These are phyloP conservation scores for Drosophila funebris DNA, from an alignment of 1,140 invertebrate species.

Conservation along the genomic window DNA sequence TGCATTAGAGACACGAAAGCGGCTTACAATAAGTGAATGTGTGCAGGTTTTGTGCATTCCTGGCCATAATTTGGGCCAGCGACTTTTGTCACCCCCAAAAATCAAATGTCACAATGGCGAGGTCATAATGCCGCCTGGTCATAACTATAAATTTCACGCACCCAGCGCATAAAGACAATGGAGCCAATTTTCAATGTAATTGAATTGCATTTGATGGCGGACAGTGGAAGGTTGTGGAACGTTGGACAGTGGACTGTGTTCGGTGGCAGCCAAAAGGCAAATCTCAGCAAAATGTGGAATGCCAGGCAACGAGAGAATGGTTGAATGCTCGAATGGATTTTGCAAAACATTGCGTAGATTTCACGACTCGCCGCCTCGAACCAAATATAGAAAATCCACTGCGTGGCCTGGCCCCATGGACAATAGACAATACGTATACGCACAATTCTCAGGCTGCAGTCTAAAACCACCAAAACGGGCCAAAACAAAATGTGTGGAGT, in stretches of 20 bases:
- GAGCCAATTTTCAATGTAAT: constrained; percentile 67
- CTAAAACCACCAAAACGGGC: constrained; percentile 44
- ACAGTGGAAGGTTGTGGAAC: neutral
- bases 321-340: constrained; percentile 50
- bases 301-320: constrained; percentile 8
- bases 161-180: constrained; percentile 63
- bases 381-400: constrained; percentile 43
- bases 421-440: constrained; percentile 73
- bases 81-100: constrained; percentile 57
- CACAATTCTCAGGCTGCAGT: constrained; percentile 61
- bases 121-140: constrained; percentile 66
- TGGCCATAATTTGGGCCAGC: constrained; percentile 9
- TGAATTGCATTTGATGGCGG: constrained; percentile 72
- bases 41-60: neutral
- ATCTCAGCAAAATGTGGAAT: constrained; percentile 61
- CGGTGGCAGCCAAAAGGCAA: constrained; percentile 52
- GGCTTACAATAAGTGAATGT: constrained; percentile 4
- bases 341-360: constrained; percentile 60
- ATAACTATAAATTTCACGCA: constrained; percentile 80
- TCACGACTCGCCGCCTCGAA: constrained; percentile 33
- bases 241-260: neutral
- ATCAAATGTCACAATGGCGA: constrained; percentile 71
- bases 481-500: constrained; percentile 41
- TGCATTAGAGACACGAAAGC: neutral
- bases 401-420: constrained; percentile 27